Percentiles rank a stretch among this genome's conserved stretches.
These are phyloP conservation scores for Percina caprodes DNA, from an alignment of 2,113 vertebrate species.

Conservation along the genomic window DNA sequence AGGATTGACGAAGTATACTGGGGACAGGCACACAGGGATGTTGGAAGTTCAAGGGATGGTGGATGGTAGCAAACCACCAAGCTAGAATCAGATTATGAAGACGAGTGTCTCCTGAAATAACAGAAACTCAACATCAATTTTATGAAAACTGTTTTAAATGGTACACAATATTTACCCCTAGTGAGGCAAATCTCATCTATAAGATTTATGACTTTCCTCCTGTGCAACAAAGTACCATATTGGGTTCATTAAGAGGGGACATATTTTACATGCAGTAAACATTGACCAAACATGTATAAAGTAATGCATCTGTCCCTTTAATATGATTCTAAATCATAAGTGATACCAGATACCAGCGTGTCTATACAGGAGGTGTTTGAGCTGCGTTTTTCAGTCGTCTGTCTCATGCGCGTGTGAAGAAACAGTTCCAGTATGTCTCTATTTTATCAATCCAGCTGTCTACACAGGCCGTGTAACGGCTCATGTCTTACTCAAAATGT, in stretches of 20 bases:
- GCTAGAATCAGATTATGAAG: slow-evolving; percentile 16
- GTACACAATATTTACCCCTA: neutral
- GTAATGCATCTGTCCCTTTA: neutral
- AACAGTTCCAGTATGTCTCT: neutral
- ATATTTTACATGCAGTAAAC: neutral
- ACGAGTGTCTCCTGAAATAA: slow-evolving; percentile 31
- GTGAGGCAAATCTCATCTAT: neutral
- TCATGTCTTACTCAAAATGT: neutral
- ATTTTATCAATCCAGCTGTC: neutral
- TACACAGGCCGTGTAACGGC: neutral
- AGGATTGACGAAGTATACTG: slow-evolving; percentile 32
- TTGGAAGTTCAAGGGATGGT: neutral
- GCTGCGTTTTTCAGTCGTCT: neutral
- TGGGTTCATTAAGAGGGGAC: neutral
- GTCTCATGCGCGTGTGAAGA: neutral
- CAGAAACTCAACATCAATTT: slow-evolving; percentile 12
- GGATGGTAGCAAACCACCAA: neutral
- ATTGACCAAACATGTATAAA: neutral
- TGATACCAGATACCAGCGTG: neutral
- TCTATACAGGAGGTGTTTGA: neutral
- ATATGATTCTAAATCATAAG: too few species aligned
- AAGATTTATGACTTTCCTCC: neutral
- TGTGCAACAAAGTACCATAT: neutral
- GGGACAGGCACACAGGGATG: slow-evolving; percentile 31
- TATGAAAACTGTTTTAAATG: slow-evolving; percentile 3